Conservation (phyloP, 2,797 vertebrate genomes). For the Typhlichthys subterraneus region DNA sequence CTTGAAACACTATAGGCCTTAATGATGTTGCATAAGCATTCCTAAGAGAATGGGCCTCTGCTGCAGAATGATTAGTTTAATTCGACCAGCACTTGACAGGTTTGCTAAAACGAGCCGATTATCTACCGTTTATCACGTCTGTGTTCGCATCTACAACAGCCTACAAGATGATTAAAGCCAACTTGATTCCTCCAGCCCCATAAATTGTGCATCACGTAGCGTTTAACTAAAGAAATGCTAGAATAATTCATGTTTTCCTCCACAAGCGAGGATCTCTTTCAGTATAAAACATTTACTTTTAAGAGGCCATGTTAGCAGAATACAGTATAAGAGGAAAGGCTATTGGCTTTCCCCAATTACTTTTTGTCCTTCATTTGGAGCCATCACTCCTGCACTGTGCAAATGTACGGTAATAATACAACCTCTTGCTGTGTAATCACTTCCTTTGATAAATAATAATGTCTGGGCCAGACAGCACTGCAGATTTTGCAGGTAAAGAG, state of each 20-base stretch:
- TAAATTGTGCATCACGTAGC: slow-evolving; percentile 30
- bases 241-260: slow-evolving; percentile 15
- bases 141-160: slow-evolving; percentile 20
- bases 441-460: slow-evolving; percentile 45
- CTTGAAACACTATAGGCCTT: too few relatives aligned
- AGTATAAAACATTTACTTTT: slow-evolving; percentile 4
- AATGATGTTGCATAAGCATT: slow-evolving; percentile 5
- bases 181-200: slow-evolving; percentile 19
- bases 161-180: neutral
- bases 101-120: slow-evolving; percentile 24
- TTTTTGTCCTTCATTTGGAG: slow-evolving; percentile 47
- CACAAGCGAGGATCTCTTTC: slow-evolving; percentile 10
- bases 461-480: slow-evolving; percentile 18
- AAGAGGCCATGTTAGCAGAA: slow-evolving; percentile 7
- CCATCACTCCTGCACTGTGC: slow-evolving; percentile 35
- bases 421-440: slow-evolving; percentile 34
- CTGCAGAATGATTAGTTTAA: slow-evolving; percentile 18
- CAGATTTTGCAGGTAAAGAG: slow-evolving; percentile 31
- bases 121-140: slow-evolving; percentile 15
- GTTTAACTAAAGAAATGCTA: slow-evolving; percentile 8
- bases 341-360: slow-evolving; percentile 41
- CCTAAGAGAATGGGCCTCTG: slow-evolving; percentile 11
- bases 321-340: slow-evolving; percentile 9
- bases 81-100: slow-evolving; percentile 12
- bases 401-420: slow-evolving; percentile 36